Percentiles rank a stretch among this genome's conserved stretches.
Conservation (phyloP, 2,113 vertebrate species). For the Camelus dromedarius region DNA sequence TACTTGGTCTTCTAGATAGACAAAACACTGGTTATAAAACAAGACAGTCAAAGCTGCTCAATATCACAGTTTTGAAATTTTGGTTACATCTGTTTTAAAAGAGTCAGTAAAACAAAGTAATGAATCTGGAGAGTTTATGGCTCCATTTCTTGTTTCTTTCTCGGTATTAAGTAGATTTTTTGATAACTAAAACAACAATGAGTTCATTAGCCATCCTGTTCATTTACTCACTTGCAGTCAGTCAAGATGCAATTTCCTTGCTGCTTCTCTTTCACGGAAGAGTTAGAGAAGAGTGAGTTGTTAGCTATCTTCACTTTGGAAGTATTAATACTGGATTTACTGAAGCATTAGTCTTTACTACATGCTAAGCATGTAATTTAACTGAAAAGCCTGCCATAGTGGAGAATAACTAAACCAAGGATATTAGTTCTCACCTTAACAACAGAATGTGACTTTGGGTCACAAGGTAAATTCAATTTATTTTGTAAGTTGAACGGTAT, state of each 20-base stretch:
- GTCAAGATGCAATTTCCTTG: neutral
- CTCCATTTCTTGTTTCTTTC: neutral
- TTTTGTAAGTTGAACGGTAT: neutral
- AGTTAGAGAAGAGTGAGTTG: neutral
- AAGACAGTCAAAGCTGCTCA: neutral
- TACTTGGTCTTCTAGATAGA: neutral
- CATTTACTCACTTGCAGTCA: constrained; percentile 28
- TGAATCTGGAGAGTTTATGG: neutral
- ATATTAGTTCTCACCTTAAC: neutral
- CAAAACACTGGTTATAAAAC: neutral
- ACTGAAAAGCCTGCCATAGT: neutral
- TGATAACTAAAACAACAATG: neutral
- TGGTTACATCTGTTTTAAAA: neutral
- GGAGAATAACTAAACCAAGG: neutral
- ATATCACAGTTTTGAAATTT: neutral
- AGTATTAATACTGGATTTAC: neutral
- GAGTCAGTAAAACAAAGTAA: constrained; percentile 5
- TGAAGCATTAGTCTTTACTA: neutral
- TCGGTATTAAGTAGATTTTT: neutral
- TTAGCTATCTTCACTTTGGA: neutral
- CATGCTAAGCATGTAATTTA: neutral
- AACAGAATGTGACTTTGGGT: constrained; percentile 39
- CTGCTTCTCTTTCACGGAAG: neutral
- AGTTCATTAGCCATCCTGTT: neutral
- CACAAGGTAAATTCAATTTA: constrained; percentile 3